Conservation (phyloP, 2,797 vertebrate species). For the Euphonia xanthogaster region DNA sequence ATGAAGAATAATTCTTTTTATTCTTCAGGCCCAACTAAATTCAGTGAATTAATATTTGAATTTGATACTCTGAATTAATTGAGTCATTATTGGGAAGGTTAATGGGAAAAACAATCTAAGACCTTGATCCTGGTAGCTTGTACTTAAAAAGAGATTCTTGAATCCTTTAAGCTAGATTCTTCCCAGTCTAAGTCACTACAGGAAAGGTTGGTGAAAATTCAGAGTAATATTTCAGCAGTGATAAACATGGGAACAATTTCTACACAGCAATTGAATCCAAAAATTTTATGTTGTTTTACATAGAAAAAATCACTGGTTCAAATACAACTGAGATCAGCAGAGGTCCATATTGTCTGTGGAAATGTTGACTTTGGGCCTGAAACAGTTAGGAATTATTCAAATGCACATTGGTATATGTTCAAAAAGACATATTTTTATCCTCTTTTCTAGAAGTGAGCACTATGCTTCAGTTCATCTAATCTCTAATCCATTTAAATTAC, state of each 20-base stretch:
- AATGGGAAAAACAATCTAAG: background rate
- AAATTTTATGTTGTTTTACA: background rate
- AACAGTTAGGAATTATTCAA: background rate
- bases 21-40: background rate
- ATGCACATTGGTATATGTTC: background rate
- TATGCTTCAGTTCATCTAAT: background rate
- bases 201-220: background rate
- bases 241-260: background rate
- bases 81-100: background rate
- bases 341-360: background rate
- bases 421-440: background rate
- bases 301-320: background rate
- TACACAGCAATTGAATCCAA: background rate
- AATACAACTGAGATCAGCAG: background rate
- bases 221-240: background rate
- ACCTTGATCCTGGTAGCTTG: background rate
- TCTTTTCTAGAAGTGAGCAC: background rate
- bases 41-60: slow-evolving; percentile 14
- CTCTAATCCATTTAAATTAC: background rate
- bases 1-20: background rate
- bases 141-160: background rate
- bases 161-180: background rate
- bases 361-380: background rate
- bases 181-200: background rate
- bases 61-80: slow-evolving; percentile 5